A percentile compares a stretch with the other conserved stretches of the same genome.
Evolutionary conservation across 2,113 vertebrate species (phyloP).

Genomic region (Odocoileus virginianus): DNA sequence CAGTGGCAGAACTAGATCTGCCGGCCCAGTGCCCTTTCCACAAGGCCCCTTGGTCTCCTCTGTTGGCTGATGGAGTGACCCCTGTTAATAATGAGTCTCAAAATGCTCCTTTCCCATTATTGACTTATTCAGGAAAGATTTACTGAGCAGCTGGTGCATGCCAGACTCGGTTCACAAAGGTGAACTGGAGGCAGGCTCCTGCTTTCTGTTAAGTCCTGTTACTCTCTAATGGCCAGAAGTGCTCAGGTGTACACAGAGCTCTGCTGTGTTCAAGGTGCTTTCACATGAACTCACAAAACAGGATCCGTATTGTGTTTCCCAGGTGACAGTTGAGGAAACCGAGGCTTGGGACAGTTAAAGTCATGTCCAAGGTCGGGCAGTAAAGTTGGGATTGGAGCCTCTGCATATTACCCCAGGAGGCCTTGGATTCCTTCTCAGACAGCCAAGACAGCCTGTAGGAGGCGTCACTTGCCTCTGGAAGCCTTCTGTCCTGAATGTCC

Average conservation of each 20-base stretch:
- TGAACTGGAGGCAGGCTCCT: background rate
- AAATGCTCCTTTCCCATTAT: background rate
- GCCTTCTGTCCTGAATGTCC: background rate
- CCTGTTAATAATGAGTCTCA: background rate
- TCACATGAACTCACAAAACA: background rate
- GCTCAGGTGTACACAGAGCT: background rate
- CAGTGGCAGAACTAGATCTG: background rate
- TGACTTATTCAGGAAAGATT: conserved; percentile 8
- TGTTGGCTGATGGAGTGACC: background rate
- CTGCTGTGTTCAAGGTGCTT: background rate
- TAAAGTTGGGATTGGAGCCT: background rate
- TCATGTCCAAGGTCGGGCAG: background rate
- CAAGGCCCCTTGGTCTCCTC: background rate
- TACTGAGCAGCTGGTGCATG: background rate
- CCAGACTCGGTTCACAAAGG: background rate
- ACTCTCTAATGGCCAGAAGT: background rate
- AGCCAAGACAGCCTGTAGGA: background rate
- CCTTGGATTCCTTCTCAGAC: background rate
- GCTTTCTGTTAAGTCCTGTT: background rate
- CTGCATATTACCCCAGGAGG: background rate
- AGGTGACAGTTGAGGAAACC: background rate
- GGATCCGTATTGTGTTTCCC: background rate
- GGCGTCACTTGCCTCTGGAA: background rate
- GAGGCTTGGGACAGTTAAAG: background rate
- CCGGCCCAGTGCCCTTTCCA: background rate